phyloP scores from a whole-genome alignment of 2,113 vertebrate species.

The Lophochroa leadbeateri region DNA sequence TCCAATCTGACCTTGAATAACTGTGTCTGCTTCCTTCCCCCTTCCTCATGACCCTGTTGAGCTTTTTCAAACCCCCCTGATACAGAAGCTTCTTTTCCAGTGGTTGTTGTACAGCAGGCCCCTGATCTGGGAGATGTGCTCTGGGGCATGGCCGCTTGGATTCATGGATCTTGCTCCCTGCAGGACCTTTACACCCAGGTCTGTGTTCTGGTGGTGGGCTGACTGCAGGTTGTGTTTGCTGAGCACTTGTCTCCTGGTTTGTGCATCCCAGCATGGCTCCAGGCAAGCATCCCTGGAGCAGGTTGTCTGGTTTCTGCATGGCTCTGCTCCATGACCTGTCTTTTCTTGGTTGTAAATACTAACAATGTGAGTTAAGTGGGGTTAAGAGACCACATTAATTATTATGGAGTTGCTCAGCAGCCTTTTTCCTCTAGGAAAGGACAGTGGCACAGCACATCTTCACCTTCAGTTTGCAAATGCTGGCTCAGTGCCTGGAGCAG shows the following conservation, averaged over 20 bases:
- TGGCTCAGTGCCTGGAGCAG: not conserved
- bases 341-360: not conserved
- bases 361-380: not conserved
- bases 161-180: not conserved
- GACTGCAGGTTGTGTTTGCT: accelerated
- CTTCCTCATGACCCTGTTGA: not conserved
- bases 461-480: not conserved
- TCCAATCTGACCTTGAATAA: not conserved
- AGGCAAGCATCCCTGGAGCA: not conserved
- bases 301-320: not conserved
- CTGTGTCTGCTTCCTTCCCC: not conserved
- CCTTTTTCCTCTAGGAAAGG: not conserved
- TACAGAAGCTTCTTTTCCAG: not conserved
- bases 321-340: not conserved
- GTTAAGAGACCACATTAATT: not conserved
- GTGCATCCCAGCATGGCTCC: not conserved
- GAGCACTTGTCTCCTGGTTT: accelerated
- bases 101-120: not conserved
- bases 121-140: too few species aligned
- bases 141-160: too few species aligned
- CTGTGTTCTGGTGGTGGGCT: not conserved
- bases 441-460: accelerated
- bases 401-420: not conserved
- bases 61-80: not conserved
- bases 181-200: accelerated